Evolutionary conservation across 1,140 invertebrate species (phyloP).

Genomic region (Cherax quadricarinatus): DNA sequence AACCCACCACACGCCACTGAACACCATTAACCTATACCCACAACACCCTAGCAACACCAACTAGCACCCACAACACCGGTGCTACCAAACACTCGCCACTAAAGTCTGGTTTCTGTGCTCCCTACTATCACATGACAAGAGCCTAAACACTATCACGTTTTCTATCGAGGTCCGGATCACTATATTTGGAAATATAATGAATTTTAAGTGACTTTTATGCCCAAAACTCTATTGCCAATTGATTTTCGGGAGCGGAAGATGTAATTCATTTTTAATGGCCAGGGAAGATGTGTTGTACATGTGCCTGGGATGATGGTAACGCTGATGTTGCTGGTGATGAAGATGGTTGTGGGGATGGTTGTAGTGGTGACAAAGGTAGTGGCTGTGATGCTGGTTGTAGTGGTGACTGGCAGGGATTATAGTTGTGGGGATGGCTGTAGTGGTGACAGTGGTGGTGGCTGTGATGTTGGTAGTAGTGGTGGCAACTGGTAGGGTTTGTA

Average conservation of each 20-base stretch:
- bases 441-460: background rate
- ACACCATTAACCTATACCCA: too few species aligned
- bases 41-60: too few species aligned
- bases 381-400: background rate
- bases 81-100: too few species aligned
- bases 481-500: background rate
- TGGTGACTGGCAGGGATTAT: background rate
- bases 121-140: too few species aligned
- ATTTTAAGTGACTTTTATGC: background rate
- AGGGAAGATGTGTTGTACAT: background rate
- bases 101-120: too few species aligned
- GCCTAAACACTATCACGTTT: too few species aligned
- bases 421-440: background rate
- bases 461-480: background rate
- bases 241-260: background rate
- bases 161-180: too few species aligned
- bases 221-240: background rate
- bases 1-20: too few species aligned
- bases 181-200: background rate
- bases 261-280: constrained; percentile 16
- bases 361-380: background rate
- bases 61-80: too few species aligned
- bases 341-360: background rate
- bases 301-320: background rate
- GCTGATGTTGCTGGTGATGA: background rate